These are phyloP conservation scores for Platycheirus rosarum DNA, from an alignment of 2,888 invertebrate genomes.

Conservation along the genomic window DNA sequence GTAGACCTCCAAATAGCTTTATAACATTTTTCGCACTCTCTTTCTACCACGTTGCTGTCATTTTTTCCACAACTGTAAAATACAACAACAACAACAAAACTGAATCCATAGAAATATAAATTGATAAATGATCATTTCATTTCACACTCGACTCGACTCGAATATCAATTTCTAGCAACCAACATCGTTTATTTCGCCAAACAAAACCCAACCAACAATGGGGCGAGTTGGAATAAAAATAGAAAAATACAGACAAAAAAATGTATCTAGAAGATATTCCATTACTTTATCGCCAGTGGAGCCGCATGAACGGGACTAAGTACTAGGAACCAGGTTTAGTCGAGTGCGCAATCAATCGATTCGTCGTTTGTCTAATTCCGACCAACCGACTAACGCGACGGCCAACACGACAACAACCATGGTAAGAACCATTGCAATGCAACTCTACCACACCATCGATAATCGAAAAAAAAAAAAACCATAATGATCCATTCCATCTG, in stretches of 20 bases:
- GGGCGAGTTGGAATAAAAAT: not conserved
- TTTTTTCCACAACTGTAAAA: not conserved
- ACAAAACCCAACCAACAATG: constrained; percentile 40
- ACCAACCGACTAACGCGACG: constrained; percentile 3
- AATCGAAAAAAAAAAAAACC: constrained; percentile 36
- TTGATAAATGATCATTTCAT: constrained; percentile 73
- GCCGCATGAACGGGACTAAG: constrained; percentile 59
- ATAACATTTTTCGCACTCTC: constrained; percentile 14
- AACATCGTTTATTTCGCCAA: constrained; percentile 64
- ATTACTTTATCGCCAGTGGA: constrained; percentile 40
- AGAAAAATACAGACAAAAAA: constrained; percentile 16
- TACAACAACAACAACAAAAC: not conserved
- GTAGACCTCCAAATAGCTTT: constrained; percentile 49
- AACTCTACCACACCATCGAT: constrained; percentile 11
- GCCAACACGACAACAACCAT: not conserved
- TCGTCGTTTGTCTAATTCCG: constrained; percentile 52
- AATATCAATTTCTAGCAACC: constrained; percentile 67
- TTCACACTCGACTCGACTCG: constrained; percentile 69
- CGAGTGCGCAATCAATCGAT: constrained; percentile 61
- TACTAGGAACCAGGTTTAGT: constrained; percentile 55
- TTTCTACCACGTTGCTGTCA: not conserved
- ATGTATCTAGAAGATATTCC: constrained; percentile 54
- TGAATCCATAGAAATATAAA: constrained; percentile 55
- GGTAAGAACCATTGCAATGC: constrained; percentile 32
- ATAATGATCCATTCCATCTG: constrained; percentile 61